Evolutionary conservation across 2,113 vertebrate species (phyloP).

Genomic region (Hippolais icterina): DNA sequence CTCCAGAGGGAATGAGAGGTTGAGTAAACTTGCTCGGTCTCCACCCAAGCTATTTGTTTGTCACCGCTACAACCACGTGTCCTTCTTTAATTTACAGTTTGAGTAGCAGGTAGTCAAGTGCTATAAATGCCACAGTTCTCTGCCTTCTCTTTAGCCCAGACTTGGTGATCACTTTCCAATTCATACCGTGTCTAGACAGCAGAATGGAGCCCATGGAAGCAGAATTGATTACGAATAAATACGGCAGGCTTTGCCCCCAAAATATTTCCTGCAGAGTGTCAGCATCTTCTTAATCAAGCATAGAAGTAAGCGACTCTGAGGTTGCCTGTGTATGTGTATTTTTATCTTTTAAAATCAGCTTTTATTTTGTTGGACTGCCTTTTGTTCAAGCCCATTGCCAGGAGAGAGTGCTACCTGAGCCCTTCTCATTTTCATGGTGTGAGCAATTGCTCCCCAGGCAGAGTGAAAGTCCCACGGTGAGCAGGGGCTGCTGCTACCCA

Average conservation of each 20-base stretch:
- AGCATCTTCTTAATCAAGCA: background rate
- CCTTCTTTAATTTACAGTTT: background rate
- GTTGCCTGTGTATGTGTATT: background rate
- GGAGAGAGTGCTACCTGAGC: background rate
- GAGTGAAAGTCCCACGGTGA: background rate
- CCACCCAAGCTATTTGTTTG: background rate
- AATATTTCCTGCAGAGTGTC: background rate
- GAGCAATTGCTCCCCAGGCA: accelerated
- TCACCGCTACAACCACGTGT: background rate
- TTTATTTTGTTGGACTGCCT: background rate
- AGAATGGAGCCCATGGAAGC: background rate
- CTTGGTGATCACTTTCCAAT: background rate
- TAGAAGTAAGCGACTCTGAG: background rate
- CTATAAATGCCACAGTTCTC: background rate
- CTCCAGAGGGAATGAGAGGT: background rate
- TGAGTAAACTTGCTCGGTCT: accelerated
- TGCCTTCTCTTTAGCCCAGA: background rate
- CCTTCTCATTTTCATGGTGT: background rate
- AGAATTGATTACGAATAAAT: background rate
- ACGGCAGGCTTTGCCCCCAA: accelerated
- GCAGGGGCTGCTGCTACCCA: background rate
- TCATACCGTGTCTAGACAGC: background rate
- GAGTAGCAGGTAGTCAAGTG: background rate
- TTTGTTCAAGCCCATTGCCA: background rate
- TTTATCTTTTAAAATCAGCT: background rate